Evolutionary conservation across 2,888 invertebrate species (phyloP), one percentile per base, ranked within the genome.

Genomic region (Sclerodermus sp.): DNA sequence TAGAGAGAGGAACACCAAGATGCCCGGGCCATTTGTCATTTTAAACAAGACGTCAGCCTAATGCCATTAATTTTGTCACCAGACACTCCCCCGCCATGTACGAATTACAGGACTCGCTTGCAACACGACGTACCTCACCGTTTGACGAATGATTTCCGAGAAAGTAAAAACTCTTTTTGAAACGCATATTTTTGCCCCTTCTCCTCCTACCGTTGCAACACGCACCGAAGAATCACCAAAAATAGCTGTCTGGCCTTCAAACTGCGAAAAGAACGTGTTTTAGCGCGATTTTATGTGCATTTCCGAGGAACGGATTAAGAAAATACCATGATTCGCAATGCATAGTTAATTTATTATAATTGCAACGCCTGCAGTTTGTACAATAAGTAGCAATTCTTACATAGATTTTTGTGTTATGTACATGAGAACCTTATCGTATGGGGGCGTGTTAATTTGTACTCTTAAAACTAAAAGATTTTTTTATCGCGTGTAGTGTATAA

Each of bases 101-200:
- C 53, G 62, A 70, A 68, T 68, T 66, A 66, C 64, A 62, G 53
- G 64, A 67, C 58, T 66, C 67, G 55, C 53, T 60, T 64, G 46
- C 36, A 48, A 48, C 62, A 58, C 53, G 62, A 60, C 63, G 57
- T 63, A 70, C 64, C 63, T 67, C 62, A 64, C 53, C 43, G 29
- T 67, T 70, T 72, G 71, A 74, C 62, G 66, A 58, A 74, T 70
- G 67, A 64, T 70, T 73, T 71, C 70, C 62, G 51, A 58, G 67
- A 71, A 71, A 58, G 57, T 53, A 55, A 55, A 60, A 64, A 55
- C 60, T 53, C 54, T 13, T 42, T 37, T 23, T 23, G 17, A 12
- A n/a, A 13, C 34, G 10, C 8, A 23, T 23, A 5, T 5, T 23
- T 23, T 23, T 23, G 8, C 8, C 23, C 8, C 23, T 8, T 23